Base-by-base conservation (phyloP, 2,888 invertebrate genomes). In the Andrena bucephala region DNA sequence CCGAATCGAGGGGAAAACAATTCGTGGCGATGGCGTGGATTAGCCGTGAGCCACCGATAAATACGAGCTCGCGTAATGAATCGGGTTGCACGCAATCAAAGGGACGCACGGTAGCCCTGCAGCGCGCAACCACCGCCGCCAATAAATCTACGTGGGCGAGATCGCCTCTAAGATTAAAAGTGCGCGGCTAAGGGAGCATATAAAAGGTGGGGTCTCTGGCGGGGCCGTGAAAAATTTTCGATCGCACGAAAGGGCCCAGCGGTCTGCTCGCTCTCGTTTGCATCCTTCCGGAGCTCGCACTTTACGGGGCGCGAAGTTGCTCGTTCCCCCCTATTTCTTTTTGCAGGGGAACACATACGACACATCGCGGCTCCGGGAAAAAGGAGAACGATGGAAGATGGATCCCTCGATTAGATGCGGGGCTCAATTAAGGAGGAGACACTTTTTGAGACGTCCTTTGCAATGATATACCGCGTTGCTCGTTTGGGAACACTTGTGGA, bases 141-240 rank as follows among this genome's bases (percentile, higher is more conserved):
- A 86, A 89, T 89, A 89, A 90, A 89, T 90, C 89, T 87, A 85
- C 87, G 83, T 82, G 87, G 81, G 82, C 81, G 82, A 89, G 90
- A 89, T 89, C 86, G 84, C 73, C 79, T 85, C 81, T 83, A 80
- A 90, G 90, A 89, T 89, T 90, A 90, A 85, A 83, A 72, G 84
- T 77, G 80, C 83, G 79, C 83, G 82, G 74, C 68, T 77, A 33
- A 42, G 33, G 65, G 72, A 69, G 62, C 74, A 48, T 71, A 74
- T 67, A 83, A 85, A 77, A 83, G 76, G 48, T 66, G n/a, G 42
- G 29, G 48, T 48, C 16, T 31, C 52, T 50, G 60, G 54, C 50
- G 63, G 65, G 60, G 75, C 60, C 27, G 27, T 72, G 48, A 77
- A 77, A 85, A 79, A 85, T 88, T 86, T 84, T 83, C 81, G 80